Conservation (phyloP, 2,113 vertebrate genomes). For the Sphaerodactylus townsendi region DNA sequence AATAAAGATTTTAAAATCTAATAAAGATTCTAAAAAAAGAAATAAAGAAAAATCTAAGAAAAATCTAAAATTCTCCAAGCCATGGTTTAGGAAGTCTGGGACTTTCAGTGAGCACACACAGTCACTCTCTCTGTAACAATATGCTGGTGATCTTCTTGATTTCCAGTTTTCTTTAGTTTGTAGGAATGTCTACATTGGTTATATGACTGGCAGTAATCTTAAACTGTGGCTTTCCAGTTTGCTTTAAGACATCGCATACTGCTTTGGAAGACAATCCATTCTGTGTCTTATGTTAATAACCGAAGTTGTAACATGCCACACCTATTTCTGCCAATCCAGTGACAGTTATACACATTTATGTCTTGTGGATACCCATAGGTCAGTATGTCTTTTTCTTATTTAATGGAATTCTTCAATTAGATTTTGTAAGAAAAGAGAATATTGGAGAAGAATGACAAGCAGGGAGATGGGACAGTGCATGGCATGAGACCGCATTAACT, state of each 20-base stretch:
- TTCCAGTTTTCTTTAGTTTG: neutral
- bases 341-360: neutral
- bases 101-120: neutral
- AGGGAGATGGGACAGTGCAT: constrained; percentile 8
- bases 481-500: constrained; percentile 22
- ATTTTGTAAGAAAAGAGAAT: constrained; percentile 3
- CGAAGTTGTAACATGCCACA: neutral
- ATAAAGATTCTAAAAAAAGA: no score
- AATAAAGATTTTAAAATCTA: neutral
- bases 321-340: neutral
- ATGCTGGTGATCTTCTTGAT: neutral
- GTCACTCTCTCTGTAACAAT: neutral
- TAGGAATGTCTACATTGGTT: neutral
- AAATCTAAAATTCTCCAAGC: neutral
- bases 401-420: neutral
- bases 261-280: neutral
- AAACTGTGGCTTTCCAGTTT: neutral
- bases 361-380: neutral
- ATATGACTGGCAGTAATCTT: neutral
- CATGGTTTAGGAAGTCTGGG: neutral
- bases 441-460: neutral
- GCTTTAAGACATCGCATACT: neutral
- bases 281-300: neutral
- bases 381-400: neutral
- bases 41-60: neutral